Evolutionary conservation across 2,888 invertebrate species (phyloP).

Genomic region (Troides helena): DNA sequence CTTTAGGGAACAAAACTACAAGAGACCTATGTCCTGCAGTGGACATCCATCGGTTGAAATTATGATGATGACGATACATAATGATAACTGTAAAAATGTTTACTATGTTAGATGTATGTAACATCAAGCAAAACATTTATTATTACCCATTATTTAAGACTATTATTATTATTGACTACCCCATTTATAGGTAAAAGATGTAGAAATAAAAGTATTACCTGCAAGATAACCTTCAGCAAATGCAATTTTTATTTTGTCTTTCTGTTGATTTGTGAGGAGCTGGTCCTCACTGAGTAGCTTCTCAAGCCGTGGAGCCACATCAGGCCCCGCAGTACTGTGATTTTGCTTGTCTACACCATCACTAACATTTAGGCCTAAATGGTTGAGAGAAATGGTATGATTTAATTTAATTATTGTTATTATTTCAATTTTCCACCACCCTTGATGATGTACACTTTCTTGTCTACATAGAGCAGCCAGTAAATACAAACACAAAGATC

Average conservation of each 20-base stretch:
- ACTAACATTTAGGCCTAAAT: constrained; percentile 59
- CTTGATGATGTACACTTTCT: no score
- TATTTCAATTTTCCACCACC: not conserved
- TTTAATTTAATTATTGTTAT: not conserved
- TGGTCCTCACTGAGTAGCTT: constrained; percentile 73
- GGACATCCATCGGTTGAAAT: no score
- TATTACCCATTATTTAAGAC: no score
- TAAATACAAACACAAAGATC: no score
- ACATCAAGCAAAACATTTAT: no score
- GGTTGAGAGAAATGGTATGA: not conserved
- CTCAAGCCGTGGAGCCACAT: constrained; percentile 65
- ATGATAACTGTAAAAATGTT: no score
- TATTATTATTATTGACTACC: no score
- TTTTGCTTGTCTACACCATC: constrained; percentile 68
- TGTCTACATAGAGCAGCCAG: no score
- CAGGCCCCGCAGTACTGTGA: constrained; percentile 42
- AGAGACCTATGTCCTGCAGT: no score
- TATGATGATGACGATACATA: no score
- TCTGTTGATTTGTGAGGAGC: constrained; percentile 77
- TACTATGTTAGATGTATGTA: no score
- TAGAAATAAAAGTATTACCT: constrained; percentile 65
- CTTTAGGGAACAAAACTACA: no score
- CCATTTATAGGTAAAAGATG: not conserved
- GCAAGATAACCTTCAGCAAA: constrained; percentile 95
- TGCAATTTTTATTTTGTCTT: constrained; percentile 89